Conservation (phyloP, 2,113 vertebrate genomes). For the Ictalurus furcatus region DNA sequence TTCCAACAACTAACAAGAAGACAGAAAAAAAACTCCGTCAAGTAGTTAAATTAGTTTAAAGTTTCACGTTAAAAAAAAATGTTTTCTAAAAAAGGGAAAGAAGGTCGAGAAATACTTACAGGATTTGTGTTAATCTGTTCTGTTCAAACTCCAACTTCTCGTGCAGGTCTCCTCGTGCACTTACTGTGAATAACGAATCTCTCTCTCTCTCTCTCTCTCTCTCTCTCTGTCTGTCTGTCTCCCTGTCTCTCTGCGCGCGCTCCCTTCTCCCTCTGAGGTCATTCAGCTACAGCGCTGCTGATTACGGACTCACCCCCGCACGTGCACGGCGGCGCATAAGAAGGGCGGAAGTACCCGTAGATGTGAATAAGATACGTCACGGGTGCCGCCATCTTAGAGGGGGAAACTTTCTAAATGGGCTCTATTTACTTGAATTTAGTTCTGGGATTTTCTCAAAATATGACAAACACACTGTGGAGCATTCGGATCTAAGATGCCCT, state of each 20-base stretch:
- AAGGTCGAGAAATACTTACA: not conserved
- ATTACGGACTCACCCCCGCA: not conserved
- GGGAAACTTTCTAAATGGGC: not conserved
- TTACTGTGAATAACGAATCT: not conserved
- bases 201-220: not conserved
- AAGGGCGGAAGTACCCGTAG: not conserved
- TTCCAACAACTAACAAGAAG: not conserved
- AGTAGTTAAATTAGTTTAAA: not conserved
- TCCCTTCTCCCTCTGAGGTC: not conserved
- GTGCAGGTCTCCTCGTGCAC: not conserved
- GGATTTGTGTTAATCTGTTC: not conserved
- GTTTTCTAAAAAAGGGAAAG: not conserved
- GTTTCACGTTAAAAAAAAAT: not conserved
- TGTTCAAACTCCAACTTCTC: conserved; percentile 4
- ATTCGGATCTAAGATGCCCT: not conserved
- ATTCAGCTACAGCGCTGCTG: not conserved
- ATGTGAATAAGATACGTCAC: not conserved
- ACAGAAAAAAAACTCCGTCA: not conserved
- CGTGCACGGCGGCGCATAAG: not conserved
- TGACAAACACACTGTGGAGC: not conserved
- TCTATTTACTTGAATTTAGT: not conserved
- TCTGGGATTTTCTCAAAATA: not conserved
- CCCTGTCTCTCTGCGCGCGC: not conserved
- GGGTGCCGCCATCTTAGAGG: not conserved
- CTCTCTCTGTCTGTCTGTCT: not conserved